Evolutionary conservation across 2,888 invertebrate genomes (phyloP).

Genomic region (Lissocephala sabroskyi): DNA sequence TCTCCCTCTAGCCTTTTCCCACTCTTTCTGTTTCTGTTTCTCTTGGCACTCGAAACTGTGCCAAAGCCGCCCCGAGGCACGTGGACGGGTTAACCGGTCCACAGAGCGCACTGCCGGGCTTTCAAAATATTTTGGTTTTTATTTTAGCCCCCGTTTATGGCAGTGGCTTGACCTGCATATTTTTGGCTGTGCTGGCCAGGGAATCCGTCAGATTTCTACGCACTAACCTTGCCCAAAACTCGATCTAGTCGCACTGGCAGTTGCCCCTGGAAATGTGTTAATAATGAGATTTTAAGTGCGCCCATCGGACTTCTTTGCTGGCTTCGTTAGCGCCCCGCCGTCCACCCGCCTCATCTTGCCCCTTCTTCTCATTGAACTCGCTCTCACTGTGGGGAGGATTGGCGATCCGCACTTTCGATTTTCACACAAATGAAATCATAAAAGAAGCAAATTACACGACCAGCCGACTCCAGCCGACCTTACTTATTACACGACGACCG

Average conservation of each 20-base stretch:
- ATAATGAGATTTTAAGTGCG: too few species aligned
- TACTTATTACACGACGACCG: slow-evolving; percentile 38
- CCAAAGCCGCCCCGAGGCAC: background rate
- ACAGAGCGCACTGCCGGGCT: background rate
- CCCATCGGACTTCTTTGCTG: too few species aligned
- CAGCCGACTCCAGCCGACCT: slow-evolving; percentile 28
- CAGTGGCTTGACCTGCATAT: slow-evolving; percentile 33
- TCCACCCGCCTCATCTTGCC: too few species aligned
- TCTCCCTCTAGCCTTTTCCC: background rate
- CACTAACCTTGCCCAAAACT: slow-evolving; percentile 26
- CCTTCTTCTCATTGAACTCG: too few species aligned
- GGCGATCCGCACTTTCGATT: slow-evolving; percentile 48
- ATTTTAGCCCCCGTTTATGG: slow-evolving; percentile 16
- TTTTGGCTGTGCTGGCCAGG: slow-evolving; percentile 1
- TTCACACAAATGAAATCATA: slow-evolving; percentile 42
- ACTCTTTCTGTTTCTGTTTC: background rate
- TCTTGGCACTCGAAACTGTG: slow-evolving; percentile 3
- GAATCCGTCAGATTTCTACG: background rate
- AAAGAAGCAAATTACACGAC: slow-evolving; percentile 18
- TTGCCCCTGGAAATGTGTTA: too few species aligned
- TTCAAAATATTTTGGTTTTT: slow-evolving; percentile 1
- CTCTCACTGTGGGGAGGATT: too few species aligned
- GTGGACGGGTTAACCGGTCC: slow-evolving; percentile 15
- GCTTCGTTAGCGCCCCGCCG: too few species aligned
- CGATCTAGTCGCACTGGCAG: background rate